Evolutionary conservation across 2,888 invertebrate genomes (phyloP).

Genomic region (Andrena flavipes): DNA sequence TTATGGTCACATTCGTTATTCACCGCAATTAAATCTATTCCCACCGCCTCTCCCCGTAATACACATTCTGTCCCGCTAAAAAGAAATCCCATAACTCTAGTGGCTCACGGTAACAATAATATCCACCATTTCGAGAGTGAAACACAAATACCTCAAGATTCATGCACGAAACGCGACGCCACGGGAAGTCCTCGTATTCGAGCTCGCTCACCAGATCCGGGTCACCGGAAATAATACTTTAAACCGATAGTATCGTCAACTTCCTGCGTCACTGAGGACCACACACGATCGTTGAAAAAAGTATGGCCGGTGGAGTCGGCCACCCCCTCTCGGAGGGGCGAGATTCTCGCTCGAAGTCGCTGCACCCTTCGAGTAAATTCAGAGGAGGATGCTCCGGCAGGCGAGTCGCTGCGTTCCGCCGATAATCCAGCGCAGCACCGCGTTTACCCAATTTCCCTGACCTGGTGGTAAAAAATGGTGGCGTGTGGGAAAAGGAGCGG

Average conservation of each 20-base stretch:
- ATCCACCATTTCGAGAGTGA: no score
- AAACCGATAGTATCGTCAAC: conserved; percentile 52
- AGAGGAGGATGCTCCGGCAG: neutral
- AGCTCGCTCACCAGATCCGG: conserved; percentile 12
- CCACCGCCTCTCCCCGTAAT: no score
- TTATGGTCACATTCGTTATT: no score
- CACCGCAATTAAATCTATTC: no score
- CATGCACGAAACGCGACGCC: conserved; percentile 2
- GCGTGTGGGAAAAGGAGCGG: neutral
- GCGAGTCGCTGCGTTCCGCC: no score
- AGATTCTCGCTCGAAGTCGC: neutral
- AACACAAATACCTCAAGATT: no score
- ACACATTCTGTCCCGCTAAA: no score
- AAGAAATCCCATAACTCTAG: no score
- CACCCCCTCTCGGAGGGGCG: neutral
- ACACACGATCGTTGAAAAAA: conserved; percentile 12
- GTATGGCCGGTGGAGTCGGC: neutral
- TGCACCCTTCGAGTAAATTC: neutral
- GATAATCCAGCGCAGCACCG: conserved; percentile 5
- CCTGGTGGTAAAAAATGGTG: neutral
- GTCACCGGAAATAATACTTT: conserved; percentile 54
- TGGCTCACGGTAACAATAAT: no score
- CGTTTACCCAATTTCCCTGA: conserved; percentile 13
- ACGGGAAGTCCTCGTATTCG: conserved; percentile 17
- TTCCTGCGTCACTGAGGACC: conserved; percentile 35